A percentile compares a stretch with the other conserved stretches of the same genome.
phyloP scores from a whole-genome alignment of 2,113 vertebrate species.

The Chlorocebus sabaeus region DNA sequence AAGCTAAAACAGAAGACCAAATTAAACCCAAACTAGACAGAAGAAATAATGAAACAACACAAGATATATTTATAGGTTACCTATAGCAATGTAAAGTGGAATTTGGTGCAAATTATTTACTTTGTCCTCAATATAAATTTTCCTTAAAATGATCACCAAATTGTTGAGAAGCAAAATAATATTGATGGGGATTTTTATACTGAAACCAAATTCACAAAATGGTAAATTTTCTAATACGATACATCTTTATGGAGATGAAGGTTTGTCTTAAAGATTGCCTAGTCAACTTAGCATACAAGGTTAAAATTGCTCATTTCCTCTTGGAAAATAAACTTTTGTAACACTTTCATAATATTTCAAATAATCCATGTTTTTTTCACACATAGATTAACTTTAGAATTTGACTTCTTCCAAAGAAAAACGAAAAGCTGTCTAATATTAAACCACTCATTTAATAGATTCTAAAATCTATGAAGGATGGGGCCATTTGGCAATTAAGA shows the following conservation, averaged over 20 bases:
- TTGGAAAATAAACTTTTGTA: neutral
- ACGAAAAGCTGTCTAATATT: neutral
- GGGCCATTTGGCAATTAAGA: neutral
- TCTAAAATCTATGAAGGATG: neutral
- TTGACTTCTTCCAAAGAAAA: neutral
- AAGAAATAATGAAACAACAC: neutral
- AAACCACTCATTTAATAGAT: slow-evolving; percentile 18
- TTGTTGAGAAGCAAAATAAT: neutral
- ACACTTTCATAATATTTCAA: neutral
- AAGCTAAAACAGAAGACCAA: neutral
- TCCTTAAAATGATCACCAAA: neutral
- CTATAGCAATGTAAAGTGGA: neutral
- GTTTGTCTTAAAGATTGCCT: neutral
- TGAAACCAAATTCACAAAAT: neutral
- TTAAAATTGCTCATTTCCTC: neutral
- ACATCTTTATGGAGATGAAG: neutral
- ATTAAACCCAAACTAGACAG: neutral
- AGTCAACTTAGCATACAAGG: neutral
- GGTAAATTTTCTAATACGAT: neutral
- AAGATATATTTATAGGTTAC: neutral
- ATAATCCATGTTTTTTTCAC: neutral
- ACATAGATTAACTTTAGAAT: neutral
- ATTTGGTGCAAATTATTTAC: neutral
- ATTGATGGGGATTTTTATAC: neutral
- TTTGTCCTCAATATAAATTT: neutral